Evolutionary conservation across 1,140 invertebrate species (phyloP), one percentile per base, ranked within the genome.

Genomic region (Colletes latitarsis): DNA sequence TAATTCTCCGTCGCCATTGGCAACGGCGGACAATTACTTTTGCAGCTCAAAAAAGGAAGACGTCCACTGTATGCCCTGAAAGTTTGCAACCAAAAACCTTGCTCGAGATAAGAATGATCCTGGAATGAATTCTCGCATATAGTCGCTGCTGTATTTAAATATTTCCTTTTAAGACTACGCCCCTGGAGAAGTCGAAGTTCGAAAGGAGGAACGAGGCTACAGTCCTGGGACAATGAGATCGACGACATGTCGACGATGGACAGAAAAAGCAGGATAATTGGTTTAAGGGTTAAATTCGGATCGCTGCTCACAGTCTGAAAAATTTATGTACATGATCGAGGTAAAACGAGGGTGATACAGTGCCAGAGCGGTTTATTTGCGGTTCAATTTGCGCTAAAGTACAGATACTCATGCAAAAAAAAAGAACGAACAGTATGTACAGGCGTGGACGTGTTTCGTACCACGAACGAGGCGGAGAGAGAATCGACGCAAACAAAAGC

Each of bases 381-480:
- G 75, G 75, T 77, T 79, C 63, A 73, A 73, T 79, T 79, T 79
- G 60, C 77, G 70, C 70, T 49, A 57, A 64, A 64, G 60, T 79
- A 73, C 77, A 73, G 70, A 77, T 73, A 79, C 69, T 66, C 77
- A 66, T 79, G 77, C 77, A 79, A 46, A 49, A 66, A 30, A 30
- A 30, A 30, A 30, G 2, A 30, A 79, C 60, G 77, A 73, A 73
- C 77, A 41, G 17, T 78, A 66, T 73, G 46, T 63, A 77, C 67
- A 77, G 9, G 67, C 76, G 57, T 21, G 76, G 46, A 62, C 43
- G 67, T 53, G 67, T 55, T 6, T 62, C 57, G 8, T 9, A 9
- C 66, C 75, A 58, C 17, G 55, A 57, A 30, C 30, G 57, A 52
- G 76, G 55, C 46, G 12, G 14, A 21, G 30, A 15, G 21, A 77